Base-by-base conservation (phyloP, 2,113 vertebrate species). In the Epinephelus cyanopodus region DNA sequence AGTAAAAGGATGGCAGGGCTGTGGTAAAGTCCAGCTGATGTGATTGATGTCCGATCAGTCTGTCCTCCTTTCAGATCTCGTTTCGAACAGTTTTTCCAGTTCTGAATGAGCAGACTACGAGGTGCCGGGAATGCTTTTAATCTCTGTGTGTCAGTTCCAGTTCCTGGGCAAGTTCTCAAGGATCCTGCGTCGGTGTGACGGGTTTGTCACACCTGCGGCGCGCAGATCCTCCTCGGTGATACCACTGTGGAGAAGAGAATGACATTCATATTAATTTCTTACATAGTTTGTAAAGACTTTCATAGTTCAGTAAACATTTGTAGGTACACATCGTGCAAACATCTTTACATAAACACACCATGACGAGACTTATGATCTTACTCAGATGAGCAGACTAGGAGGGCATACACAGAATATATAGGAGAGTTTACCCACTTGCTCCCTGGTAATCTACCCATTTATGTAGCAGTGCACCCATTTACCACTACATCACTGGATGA, bases 221-320 rank as follows among this genome's bases (percentile, higher is more conserved):
- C 62, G 76, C 39, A 94, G 83, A 62, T 96, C 95, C 65, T 95
- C 94, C 66, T 96, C 95, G 12, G 95, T 95, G 79, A 96, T 95
- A 37, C 92, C 95, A 72, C 95, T 96, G 87, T 63, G 63, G 39
- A 87, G 42, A 67, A 10, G 15, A 63, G 23, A 64, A 53, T 71
- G 13, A 25, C 4, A 45, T 56, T 75, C 9, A 37, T 17, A 29
- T 52, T 17, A 9, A 48, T 45, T 37, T 50, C 29, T 52, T 15
- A 54, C 17, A n/a, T 52, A 8, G 18, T 50, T n/a, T 52, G 18
- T 56, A 23, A 66, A 11, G 12, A 58, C 11, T 21, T 17, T 50
- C 5, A 42, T 14, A 27, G 15, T 23, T 25, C 2, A 0, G 18
- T 63, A 54, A 17, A 45, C 64, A 37, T 48, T 56, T 80, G 12